These are phyloP conservation scores for Heliocidaris tuberculata DNA, from an alignment of 35 echinoderm and acorn worm genomes.

Conservation along the genomic window DNA sequence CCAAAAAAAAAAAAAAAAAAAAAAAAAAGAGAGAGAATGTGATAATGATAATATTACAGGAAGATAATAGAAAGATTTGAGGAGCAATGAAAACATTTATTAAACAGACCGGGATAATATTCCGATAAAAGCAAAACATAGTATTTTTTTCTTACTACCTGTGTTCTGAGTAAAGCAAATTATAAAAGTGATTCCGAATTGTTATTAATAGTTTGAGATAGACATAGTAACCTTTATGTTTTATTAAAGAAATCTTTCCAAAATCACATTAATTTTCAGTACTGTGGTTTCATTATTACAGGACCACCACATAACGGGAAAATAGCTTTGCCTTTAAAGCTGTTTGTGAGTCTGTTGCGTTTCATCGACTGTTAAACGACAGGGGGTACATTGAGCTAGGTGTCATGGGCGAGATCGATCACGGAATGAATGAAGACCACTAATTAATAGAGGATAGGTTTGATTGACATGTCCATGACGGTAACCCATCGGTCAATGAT, in stretches of 20 bases:
- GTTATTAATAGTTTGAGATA: neutral
- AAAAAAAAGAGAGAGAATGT: neutral
- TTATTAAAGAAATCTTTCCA: neutral
- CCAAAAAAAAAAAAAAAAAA: neutral
- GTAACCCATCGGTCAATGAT: neutral
- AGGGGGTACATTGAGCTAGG: conserved; percentile 19
- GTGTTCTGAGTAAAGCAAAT: too few relatives aligned
- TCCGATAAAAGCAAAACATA: neutral
- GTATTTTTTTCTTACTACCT: too few relatives aligned
- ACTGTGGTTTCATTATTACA: neutral
- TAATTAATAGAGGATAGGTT: conserved; percentile 16
- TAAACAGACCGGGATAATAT: too few relatives aligned
- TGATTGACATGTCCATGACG: conserved; percentile 22
- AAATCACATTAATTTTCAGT: neutral
- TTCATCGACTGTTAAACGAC: conserved; percentile 3
- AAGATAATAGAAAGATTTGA: too few relatives aligned
- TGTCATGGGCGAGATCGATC: conserved; percentile 38
- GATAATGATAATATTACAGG: neutral
- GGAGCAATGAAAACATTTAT: too few relatives aligned
- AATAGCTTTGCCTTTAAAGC: neutral
- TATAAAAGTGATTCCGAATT: neutral
- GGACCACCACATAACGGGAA: neutral
- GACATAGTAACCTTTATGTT: neutral
- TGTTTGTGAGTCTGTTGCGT: neutral
- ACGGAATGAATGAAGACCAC: neutral